A percentile compares a stretch with the other conserved stretches of the same genome.
Conservation (phyloP, 2,888 invertebrate genomes). For the Ophioninae sp. region DNA sequence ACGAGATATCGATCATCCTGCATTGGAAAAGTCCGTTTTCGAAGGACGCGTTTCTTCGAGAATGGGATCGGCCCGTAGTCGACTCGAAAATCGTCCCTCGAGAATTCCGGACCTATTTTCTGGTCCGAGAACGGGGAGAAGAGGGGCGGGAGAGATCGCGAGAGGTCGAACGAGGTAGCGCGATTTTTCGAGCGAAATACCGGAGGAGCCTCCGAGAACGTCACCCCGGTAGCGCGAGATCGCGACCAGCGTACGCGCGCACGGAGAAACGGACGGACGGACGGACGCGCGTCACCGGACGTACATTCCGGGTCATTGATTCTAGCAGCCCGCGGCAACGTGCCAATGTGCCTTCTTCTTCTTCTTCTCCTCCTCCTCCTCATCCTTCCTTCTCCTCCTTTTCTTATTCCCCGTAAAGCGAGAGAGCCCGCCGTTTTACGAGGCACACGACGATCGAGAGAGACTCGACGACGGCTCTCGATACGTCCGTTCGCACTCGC, state of each 20-base stretch:
- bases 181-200: slow-evolving; percentile 55
- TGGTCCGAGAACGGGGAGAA: no score
- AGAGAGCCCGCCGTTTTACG: slow-evolving; percentile 53
- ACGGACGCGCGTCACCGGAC: slow-evolving; percentile 1
- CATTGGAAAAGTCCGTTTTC: no score
- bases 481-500: no score
- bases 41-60: background rate
- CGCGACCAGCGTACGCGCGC: background rate
- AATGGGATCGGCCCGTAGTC: no score
- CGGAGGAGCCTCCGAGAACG: slow-evolving; percentile 48
- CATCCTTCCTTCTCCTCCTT: no score
- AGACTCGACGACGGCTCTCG: background rate
- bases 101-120: no score
- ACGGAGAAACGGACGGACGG: background rate
- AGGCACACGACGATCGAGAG: slow-evolving; percentile 6
- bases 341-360: slow-evolving; percentile 72
- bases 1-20: no score
- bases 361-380: no score
- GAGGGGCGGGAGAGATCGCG: no score
- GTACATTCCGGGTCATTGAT: slow-evolving; percentile 74
- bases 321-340: slow-evolving; percentile 71
- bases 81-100: no score
- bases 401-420: no score
- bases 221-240: slow-evolving; percentile 39
- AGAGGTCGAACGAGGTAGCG: background rate